Conservation (phyloP, 2,888 invertebrate genomes). For the Hedya salicella region DNA sequence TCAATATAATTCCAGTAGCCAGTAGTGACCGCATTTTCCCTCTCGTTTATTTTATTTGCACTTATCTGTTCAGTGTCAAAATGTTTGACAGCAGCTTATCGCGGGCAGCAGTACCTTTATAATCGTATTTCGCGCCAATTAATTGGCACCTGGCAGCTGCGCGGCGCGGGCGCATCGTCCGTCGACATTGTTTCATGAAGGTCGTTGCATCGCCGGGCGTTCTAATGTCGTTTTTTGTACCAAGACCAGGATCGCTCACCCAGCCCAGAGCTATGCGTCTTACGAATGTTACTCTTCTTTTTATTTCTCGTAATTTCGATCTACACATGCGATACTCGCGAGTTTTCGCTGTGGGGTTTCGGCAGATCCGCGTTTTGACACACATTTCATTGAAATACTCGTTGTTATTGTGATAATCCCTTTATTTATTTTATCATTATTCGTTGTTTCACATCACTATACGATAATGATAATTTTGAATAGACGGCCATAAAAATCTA, state of each 20-base stretch:
- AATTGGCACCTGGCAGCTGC: slow-evolving; percentile 56
- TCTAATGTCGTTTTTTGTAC: slow-evolving; percentile 69
- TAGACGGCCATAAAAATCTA: too few species aligned
- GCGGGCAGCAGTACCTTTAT: slow-evolving; percentile 6
- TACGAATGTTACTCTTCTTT: slow-evolving; percentile 14
- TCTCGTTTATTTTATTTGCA: background rate
- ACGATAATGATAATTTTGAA: too few species aligned
- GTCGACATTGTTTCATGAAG: slow-evolving; percentile 63
- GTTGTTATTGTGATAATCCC: too few species aligned
- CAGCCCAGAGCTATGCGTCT: slow-evolving; percentile 22
- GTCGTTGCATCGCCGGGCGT: slow-evolving; percentile 68
- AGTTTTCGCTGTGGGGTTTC: background rate
- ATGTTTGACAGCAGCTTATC: slow-evolving; percentile 18
- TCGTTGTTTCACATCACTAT: too few species aligned
- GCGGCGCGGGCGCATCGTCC: slow-evolving; percentile 59
- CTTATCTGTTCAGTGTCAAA: slow-evolving; percentile 2
- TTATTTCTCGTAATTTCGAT: slow-evolving; percentile 12
- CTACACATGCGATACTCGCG: background rate
- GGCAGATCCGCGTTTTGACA: background rate
- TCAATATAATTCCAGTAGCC: too few species aligned
- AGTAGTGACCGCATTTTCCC: background rate
- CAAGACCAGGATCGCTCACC: slow-evolving; percentile 20
- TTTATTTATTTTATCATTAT: too few species aligned
- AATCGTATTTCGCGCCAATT: slow-evolving; percentile 43
- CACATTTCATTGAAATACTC: background rate